phyloP scores from a whole-genome alignment of 2,888 invertebrate genomes.

The Trichopria drosophilae region DNA sequence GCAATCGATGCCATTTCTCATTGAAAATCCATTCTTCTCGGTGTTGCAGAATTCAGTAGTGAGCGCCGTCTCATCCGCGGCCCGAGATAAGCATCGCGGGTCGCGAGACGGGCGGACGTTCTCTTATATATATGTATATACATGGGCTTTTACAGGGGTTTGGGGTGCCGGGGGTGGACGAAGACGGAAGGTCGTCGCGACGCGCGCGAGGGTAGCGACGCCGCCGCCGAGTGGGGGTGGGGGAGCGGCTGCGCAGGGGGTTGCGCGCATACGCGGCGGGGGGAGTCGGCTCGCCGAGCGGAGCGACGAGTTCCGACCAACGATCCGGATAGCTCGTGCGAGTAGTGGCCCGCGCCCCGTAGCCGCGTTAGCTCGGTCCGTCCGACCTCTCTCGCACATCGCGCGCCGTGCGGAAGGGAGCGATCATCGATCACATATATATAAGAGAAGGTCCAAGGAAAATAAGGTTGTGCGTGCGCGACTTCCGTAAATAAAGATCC shows the following conservation, averaged over 20 bases:
- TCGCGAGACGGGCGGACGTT: no score
- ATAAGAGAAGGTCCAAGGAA: no score
- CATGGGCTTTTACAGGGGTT: no score
- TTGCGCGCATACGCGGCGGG: background rate
- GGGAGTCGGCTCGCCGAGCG: slow-evolving; percentile 26
- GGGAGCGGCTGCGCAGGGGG: slow-evolving; percentile 5
- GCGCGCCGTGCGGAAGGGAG: background rate
- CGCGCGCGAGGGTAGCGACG: slow-evolving; percentile 8
- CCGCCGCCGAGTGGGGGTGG: slow-evolving; percentile 1
- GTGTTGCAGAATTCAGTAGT: no score
- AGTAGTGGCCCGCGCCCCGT: slow-evolving; percentile 57
- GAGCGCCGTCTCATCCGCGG: no score
- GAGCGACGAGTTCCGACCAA: slow-evolving; percentile 55
- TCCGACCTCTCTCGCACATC: slow-evolving; percentile 1
- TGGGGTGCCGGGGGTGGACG: no score
- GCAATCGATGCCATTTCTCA: no score
- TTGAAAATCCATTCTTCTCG: no score
- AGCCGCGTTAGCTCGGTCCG: slow-evolving; percentile 48
- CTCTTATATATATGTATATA: no score
- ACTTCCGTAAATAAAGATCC: no score
- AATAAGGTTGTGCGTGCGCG: no score
- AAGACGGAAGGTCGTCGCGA: slow-evolving; percentile 7
- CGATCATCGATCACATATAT: background rate
- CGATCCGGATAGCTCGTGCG: slow-evolving; percentile 57
- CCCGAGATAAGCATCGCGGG: no score